phyloP scores from a whole-genome alignment of 1,140 invertebrate species.

The Aphelenchoides avenae region DNA sequence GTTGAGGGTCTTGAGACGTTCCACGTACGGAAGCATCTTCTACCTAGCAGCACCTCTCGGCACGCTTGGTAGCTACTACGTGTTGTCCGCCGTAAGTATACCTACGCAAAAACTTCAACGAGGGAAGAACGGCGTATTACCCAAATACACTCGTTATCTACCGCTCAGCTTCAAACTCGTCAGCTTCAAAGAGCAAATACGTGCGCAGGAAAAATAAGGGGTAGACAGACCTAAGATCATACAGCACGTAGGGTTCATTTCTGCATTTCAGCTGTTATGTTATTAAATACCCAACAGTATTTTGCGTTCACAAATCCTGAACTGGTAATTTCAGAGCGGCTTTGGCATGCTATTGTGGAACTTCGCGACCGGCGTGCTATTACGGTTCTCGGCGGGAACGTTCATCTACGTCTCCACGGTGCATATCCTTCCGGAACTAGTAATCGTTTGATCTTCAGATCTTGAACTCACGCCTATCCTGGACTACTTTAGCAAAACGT shows the following conservation, averaged over 20 bases:
- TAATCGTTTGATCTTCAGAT: too few relatives aligned
- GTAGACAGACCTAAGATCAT: too few relatives aligned
- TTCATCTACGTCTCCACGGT: constrained; percentile 98
- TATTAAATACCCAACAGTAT: neutral
- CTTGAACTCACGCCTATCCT: too few relatives aligned
- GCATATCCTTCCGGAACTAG: constrained; percentile 88
- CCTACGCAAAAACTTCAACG: too few relatives aligned
- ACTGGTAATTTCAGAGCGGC: neutral
- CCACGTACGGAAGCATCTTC: constrained; percentile 78
- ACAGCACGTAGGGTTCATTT: too few relatives aligned
- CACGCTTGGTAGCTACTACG: constrained; percentile 83
- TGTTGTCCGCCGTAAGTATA: constrained; percentile 32
- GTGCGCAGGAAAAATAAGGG: too few relatives aligned
- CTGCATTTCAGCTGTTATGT: constrained; percentile 10
- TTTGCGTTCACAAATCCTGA: constrained; percentile 2
- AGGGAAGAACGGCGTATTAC: too few relatives aligned
- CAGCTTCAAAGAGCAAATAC: too few relatives aligned
- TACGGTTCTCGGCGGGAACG: constrained; percentile 96
- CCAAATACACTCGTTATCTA: constrained; percentile 6
- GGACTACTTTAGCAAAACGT: too few relatives aligned
- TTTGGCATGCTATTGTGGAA: constrained; percentile 66
- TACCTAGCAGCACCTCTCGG: constrained; percentile 82
- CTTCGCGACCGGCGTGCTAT: constrained; percentile 88
- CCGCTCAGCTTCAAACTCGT: constrained; percentile 8
- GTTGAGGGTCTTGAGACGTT: constrained; percentile 86